These are phyloP conservation scores for Oophaga pumilio DNA, from an alignment of 2,113 vertebrate species.

Conservation along the genomic window DNA sequence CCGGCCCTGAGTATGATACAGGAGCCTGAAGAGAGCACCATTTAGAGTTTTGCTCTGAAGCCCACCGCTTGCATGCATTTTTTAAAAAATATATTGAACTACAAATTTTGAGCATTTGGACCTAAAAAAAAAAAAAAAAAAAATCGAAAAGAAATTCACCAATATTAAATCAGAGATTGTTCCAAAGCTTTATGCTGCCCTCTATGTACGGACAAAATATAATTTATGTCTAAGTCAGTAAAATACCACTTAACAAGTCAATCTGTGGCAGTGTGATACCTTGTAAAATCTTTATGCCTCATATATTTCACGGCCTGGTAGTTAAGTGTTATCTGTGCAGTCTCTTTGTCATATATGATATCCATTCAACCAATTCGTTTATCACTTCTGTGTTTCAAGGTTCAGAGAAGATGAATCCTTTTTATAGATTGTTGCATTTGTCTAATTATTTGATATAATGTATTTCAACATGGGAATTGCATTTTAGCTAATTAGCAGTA, in stretches of 20 bases:
- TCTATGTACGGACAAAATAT: slow-evolving; percentile 66
- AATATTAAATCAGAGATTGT: neutral
- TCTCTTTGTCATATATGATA: neutral
- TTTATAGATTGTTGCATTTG: neutral
- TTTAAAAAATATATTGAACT: neutral
- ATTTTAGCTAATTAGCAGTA: neutral
- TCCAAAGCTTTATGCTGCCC: slow-evolving; percentile 62
- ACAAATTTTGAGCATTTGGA: neutral
- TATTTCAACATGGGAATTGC: neutral
- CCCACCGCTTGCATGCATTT: neutral
- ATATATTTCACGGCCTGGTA: slow-evolving; percentile 29
- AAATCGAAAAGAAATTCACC: neutral
- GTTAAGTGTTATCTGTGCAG: slow-evolving; percentile 30
- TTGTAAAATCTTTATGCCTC: slow-evolving; percentile 41
- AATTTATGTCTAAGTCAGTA: slow-evolving; percentile 67
- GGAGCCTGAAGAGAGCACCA: neutral
- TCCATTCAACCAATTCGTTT: slow-evolving; percentile 13
- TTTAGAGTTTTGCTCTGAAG: neutral
- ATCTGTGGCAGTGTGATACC: slow-evolving; percentile 53
- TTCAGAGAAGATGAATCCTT: neutral
- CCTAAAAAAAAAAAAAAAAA: neutral
- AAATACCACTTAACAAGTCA: slow-evolving; percentile 60
- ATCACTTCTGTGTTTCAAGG: neutral
- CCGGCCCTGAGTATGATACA: too few relatives aligned
- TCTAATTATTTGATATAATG: neutral